Evolutionary conservation across 2,113 vertebrate species (phyloP), one percentile per base, ranked within the genome.

Genomic region (Hydropotes inermis): DNA sequence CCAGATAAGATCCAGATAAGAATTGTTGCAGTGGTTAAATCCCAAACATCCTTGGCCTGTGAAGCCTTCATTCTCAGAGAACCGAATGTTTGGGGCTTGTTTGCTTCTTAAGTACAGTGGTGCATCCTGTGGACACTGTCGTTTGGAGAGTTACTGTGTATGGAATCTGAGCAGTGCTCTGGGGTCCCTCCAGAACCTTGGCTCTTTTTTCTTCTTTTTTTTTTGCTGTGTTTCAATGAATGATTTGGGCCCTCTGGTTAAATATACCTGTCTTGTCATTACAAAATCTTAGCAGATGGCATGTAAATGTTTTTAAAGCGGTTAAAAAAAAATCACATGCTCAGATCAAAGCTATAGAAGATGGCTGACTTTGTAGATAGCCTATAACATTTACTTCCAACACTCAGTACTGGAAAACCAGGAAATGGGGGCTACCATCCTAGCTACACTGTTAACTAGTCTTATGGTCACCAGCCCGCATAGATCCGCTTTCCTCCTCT

Each of bases 11-110:
- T 98, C 2, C 98, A 99, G 92, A 98, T 95, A 99, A 99, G 97
- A 99, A 97, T 97, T 99, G 99, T 97, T 99, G 99, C 98, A 99
- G 64, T 92, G 85, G 98, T 95, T 99, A 98, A 98, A 28, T n/a
- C 39, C 39, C 7, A 28, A 7, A 83, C 57, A 12, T 5, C 50
- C 76, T 91, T 81, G 39, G 36, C 28, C 21, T 57, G 33, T 89
- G 61, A 54, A 70, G 50, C 43, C 60, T 86, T 88, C 58, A 7
- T 94, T 93, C 36, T 79, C 2, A 19, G 21, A 74, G 33, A 12
- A 23, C 91, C 36, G 78, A 82, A 39, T 43, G 16, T 14, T 16
- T 74, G 43, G 54, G 79, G 45, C 83, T 36, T 52, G 30, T 81
- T 45, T n/a, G 76, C 5, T 33, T 58, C 67, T 70, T 17, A 10